phyloP scores from a whole-genome alignment of 2,888 invertebrate species.

The Torymus texanus region DNA sequence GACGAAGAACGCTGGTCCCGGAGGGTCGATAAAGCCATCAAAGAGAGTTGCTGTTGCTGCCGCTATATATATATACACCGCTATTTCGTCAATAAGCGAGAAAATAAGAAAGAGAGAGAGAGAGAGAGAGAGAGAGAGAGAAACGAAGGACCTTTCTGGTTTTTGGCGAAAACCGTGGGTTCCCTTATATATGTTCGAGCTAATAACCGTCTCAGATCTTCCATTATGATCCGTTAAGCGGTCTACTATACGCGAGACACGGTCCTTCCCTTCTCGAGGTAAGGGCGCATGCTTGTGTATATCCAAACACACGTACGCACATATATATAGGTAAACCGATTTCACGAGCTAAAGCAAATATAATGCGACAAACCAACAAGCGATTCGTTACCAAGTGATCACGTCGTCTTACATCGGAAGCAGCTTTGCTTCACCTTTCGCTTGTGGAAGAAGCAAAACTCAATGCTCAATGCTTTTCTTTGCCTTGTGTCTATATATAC shows the following conservation, averaged over 20 bases:
- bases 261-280: conserved; percentile 12
- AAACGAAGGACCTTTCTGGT: conserved; percentile 23
- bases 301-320: too few relatives aligned
- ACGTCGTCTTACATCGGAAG: conserved; percentile 25
- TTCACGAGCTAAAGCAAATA: conserved; percentile 58
- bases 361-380: conserved; percentile 58
- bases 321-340: conserved; percentile 58
- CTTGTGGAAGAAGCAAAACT: conserved; percentile 5
- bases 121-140: conserved; percentile 15
- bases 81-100: conserved; percentile 49
- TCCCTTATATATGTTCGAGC: conserved; percentile 51
- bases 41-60: conserved; percentile 43
- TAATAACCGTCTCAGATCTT: conserved; percentile 59
- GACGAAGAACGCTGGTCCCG: not conserved
- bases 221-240: conserved; percentile 61
- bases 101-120: conserved; percentile 29
- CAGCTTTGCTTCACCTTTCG: conserved; percentile 11
- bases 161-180: conserved; percentile 55
- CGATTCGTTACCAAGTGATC: conserved; percentile 57
- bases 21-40: conserved; percentile 56
- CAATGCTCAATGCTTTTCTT: conserved; percentile 10
- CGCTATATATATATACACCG: not conserved
- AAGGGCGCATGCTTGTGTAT: too few relatives aligned
- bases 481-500: not conserved
- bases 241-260: not conserved